phyloP scores from a whole-genome alignment of 2,797 vertebrate genomes.

The Melanogrammus aeglefinus region DNA sequence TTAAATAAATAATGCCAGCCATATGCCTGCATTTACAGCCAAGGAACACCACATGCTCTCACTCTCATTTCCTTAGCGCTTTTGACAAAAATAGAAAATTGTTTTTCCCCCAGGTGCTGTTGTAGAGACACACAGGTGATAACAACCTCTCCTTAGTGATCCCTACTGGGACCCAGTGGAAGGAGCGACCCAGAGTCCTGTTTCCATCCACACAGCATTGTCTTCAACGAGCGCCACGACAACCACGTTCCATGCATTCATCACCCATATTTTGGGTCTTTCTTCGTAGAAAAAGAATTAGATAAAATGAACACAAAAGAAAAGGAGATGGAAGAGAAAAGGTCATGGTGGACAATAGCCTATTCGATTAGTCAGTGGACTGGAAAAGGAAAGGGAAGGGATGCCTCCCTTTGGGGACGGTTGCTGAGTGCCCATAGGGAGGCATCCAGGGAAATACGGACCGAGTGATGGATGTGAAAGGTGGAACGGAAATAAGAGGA shows the following conservation, averaged over 20 bases:
- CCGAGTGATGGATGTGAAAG: background rate
- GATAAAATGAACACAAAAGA: too few species aligned
- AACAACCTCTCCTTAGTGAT: slow-evolving; percentile 49
- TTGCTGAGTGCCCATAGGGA: background rate
- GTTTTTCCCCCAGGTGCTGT: slow-evolving; percentile 48
- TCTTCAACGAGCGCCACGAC: slow-evolving; percentile 32
- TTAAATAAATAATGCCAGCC: background rate
- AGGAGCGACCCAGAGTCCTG: slow-evolving; percentile 61
- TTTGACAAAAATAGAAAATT: slow-evolving; percentile 65
- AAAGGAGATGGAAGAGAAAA: background rate
- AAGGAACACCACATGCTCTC: background rate
- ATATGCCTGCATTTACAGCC: background rate
- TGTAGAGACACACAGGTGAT: slow-evolving; percentile 66
- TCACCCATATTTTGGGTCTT: slow-evolving; percentile 47
- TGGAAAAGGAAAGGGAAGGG: slow-evolving; percentile 26
- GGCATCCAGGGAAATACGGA: background rate
- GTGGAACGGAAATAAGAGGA: background rate
- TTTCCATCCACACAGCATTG: slow-evolving; percentile 38
- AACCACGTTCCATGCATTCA: slow-evolving; percentile 34
- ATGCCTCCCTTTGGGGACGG: too few species aligned
- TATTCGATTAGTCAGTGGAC: slow-evolving; percentile 50
- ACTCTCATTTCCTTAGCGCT: slow-evolving; percentile 54
- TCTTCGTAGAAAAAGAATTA: slow-evolving; percentile 11
- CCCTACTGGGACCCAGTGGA: slow-evolving; percentile 51
- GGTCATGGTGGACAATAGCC: background rate